Evolutionary conservation across 2,888 invertebrate genomes (phyloP).

Genomic region (Rugalucina vietnamica): DNA sequence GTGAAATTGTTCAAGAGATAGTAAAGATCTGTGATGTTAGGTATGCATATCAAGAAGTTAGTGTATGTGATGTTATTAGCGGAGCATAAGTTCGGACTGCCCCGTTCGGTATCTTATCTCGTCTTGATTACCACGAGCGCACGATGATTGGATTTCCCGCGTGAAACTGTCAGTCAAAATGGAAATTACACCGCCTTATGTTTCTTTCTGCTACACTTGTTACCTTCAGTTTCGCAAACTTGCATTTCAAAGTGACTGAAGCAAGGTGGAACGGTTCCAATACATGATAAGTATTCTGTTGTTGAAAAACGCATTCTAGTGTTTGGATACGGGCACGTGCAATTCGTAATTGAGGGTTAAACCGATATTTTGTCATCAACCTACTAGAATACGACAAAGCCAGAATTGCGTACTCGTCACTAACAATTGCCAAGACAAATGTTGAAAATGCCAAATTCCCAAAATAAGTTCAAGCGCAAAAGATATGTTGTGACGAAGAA

Average conservation of each 20-base stretch:
- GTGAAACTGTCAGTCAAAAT: slow-evolving; percentile 50
- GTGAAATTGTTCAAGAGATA: neutral
- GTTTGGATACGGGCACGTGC: slow-evolving; percentile 63
- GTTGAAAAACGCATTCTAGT: slow-evolving; percentile 61
- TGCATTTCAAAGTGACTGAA: slow-evolving; percentile 13
- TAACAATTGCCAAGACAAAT: no score
- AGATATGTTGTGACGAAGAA: no score
- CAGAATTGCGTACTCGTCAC: no score
- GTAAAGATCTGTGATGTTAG: neutral
- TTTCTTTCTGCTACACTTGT: slow-evolving; percentile 37
- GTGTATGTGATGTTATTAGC: neutral
- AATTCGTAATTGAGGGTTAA: slow-evolving; percentile 60
- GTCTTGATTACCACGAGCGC: neutral
- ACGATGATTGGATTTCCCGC: neutral
- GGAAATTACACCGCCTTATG: slow-evolving; percentile 45
- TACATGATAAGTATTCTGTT: slow-evolving; percentile 47
- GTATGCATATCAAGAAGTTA: slow-evolving; percentile 3
- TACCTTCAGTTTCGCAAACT: slow-evolving; percentile 24
- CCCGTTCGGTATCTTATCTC: slow-evolving; percentile 7
- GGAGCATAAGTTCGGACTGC: neutral
- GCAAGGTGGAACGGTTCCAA: slow-evolving; percentile 50
- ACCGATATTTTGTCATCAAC: slow-evolving; percentile 4
- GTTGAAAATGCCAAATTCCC: no score
- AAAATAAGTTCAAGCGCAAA: no score
- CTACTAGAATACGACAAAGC: neutral